These are phyloP conservation scores for Anhinga rufa DNA, from an alignment of 2,113 vertebrate species.

Conservation along the genomic window DNA sequence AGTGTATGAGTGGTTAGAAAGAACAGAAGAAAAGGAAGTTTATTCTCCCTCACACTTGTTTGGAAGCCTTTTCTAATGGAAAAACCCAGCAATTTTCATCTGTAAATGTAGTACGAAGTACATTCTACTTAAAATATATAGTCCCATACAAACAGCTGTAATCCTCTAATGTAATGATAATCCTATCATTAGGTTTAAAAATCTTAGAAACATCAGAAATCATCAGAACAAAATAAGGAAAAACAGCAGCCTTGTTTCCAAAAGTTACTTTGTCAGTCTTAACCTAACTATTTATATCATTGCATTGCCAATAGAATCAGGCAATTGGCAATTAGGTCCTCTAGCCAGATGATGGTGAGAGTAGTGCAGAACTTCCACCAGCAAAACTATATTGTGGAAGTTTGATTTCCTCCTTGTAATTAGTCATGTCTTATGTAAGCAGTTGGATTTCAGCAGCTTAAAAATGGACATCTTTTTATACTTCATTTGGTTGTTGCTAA, in stretches of 20 bases:
- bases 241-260: not conserved
- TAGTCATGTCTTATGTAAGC: conserved; percentile 48
- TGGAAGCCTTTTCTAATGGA: not conserved
- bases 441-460: not conserved
- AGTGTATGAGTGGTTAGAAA: not conserved
- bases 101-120: not conserved
- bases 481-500: conserved; percentile 21
- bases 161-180: not conserved
- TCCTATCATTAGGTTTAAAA: not conserved
- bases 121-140: not conserved
- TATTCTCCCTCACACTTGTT: not conserved
- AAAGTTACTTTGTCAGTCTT: not conserved
- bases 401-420: conserved; percentile 17
- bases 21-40: not conserved
- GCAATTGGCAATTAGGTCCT: not conserved
- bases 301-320: not conserved
- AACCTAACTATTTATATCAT: not conserved
- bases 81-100: not conserved
- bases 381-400: not conserved
- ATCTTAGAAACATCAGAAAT: not conserved
- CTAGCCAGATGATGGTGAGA: not conserved
- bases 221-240: not conserved
- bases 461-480: conserved; percentile 51
- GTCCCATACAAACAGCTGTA: not conserved
- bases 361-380: not conserved